These are phyloP conservation scores for Drosophila anceps DNA, from an alignment of 2,888 invertebrate species.

Conservation along the genomic window DNA sequence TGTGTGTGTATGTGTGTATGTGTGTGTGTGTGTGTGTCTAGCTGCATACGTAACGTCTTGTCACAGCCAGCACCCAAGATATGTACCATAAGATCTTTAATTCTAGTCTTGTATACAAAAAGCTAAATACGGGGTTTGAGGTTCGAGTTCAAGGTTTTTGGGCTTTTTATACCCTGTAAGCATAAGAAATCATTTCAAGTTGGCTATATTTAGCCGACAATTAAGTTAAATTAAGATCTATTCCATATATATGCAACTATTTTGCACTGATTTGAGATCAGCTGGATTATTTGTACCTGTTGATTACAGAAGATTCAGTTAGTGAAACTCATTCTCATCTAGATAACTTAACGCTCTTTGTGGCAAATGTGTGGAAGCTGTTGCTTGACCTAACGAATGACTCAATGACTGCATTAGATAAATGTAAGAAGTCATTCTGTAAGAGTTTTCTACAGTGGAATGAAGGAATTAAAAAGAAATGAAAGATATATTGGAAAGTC, in stretches of 20 bases:
- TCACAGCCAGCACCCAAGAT: constrained; percentile 50
- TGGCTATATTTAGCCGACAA: background rate
- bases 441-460: too few species aligned
- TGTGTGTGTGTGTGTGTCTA: constrained; percentile 13
- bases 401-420: too few species aligned
- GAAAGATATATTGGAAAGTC: background rate
- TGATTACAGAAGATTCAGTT: background rate
- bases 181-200: background rate
- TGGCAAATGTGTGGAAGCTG: too few species aligned
- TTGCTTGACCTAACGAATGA: background rate
- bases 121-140: background rate
- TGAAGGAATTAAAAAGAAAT: background rate
- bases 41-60: constrained; percentile 42
- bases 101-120: constrained; percentile 51
- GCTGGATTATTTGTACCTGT: background rate
- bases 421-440: too few species aligned
- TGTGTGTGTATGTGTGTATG: constrained; percentile 18
- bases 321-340: too few species aligned
- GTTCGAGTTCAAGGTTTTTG: background rate
- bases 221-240: background rate
- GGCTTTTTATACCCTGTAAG: background rate
- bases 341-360: background rate
- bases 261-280: background rate
- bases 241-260: background rate
- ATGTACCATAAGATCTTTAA: constrained; percentile 68